Percentiles rank a stretch among this genome's conserved stretches.
Evolutionary conservation across 2,113 vertebrate species (phyloP).

Genomic region (Seriola aureovittata): DNA sequence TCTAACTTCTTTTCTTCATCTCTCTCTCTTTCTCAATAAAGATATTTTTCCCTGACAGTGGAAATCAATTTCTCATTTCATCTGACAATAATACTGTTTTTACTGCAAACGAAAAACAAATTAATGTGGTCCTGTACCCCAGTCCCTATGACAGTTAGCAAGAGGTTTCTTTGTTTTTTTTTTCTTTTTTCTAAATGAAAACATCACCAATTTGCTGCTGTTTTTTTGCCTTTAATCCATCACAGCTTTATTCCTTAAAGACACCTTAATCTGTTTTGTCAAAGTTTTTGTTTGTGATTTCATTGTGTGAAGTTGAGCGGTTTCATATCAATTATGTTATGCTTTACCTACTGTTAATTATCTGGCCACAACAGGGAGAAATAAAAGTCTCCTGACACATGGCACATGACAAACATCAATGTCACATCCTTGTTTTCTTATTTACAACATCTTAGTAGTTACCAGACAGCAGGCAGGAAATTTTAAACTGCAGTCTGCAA

Average conservation of each 20-base stretch:
- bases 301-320: constrained; percentile 2
- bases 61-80: constrained; percentile 70
- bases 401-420: not conserved
- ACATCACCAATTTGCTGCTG: constrained; percentile 7
- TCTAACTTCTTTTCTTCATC: constrained; percentile 14
- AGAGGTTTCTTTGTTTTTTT: constrained; percentile 16
- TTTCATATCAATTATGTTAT: constrained; percentile 13
- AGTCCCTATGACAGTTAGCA: constrained; percentile 29
- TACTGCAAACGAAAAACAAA: constrained; percentile 49
- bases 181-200: constrained; percentile 32
- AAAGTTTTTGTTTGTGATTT: constrained; percentile 26
- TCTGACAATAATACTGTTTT: constrained; percentile 57
- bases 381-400: not conserved
- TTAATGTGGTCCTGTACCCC: constrained; percentile 12
- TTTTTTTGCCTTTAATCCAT: constrained; percentile 26
- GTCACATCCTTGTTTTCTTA: not conserved
- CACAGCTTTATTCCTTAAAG: constrained; percentile 46
- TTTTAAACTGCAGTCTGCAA: not conserved
- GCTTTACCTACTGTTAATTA: constrained; percentile 21
- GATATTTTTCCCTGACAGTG: constrained; percentile 48
- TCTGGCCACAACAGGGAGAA: constrained; percentile 14
- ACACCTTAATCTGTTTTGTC: constrained; percentile 19
- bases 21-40: constrained; percentile 31
- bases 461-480: not conserved
- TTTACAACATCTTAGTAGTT: not conserved